Evolutionary conservation across 2,113 vertebrate species (phyloP), one percentile per base, ranked within the genome.

Genomic region (Nesogale talazaci): DNA sequence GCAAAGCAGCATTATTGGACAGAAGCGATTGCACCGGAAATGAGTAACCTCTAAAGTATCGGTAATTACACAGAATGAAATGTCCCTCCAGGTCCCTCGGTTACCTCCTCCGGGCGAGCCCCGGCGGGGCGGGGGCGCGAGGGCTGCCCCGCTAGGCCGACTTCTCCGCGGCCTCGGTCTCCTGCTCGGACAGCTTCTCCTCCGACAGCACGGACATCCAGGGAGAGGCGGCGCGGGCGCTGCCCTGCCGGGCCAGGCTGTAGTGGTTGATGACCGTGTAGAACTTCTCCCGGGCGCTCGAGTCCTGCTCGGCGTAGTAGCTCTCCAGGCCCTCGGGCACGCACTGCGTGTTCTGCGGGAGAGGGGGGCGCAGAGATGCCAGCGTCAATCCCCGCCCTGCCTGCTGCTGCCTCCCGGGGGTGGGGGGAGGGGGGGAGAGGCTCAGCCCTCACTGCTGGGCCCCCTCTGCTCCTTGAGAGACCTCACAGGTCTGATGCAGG

Each of bases 161-260:
- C 90, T 99, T 99, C 97, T 99, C 98, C 0, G 99, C 98, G 0
- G 98, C 99, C 95, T 99, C 99, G 0, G 98, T 99, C 98, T 99
- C 99, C 98, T 99, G 99, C 95, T 99, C 99, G 1, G 99, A 99
- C 75, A 99, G 97, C 97, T 99, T 99, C 97, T 99, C 99, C 94
- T 99, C 99, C 0, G 99, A 99, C 97, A 99, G 98, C 83, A 99
- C 98, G 1, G 99, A 99, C 99, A 99, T 98, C 99, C 99, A 99
- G 0, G 99, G 99, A 0, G 99, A 99, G 75, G 99, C 99, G 0
- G 99, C 99, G 95, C 99, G 98, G 0, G 99, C 98, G 98, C 99
- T 98, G 97, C 98, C 99, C 98, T 99, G 99, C 97, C 99, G 99
- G 97, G 99, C 99, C 96, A 99, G 98, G 94, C 99, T 99, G 98